Evolutionary conservation across 2,113 vertebrate species (phyloP), one percentile per base, ranked within the genome.

Genomic region (Ranitomeya imitator): DNA sequence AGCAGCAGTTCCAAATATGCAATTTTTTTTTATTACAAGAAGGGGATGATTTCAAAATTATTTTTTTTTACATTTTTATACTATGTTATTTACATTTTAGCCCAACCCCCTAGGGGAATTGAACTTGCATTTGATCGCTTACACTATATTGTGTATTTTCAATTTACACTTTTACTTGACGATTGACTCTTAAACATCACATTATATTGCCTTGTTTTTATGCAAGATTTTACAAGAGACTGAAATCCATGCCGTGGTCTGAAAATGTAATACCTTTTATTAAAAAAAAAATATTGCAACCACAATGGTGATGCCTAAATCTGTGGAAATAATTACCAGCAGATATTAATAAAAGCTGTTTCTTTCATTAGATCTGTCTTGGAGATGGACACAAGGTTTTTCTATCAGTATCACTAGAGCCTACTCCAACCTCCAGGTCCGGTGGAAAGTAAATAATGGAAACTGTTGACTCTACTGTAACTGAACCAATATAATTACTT

Each of bases 391-490:
- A 79, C 10, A 21, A 55, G 77, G 52, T 79, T 57, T 79, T 79
- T 1, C 52, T 79, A 79, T 79, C 76, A 78, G 76, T 78, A 16
- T 78, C 77, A 57, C 77, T 79, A 23, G 10, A 79, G 51, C 15
- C 77, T 79, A 21, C n/a, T 54, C 52, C 6, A 26, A 57, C 52
- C 14, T 79, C 77, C 51, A 55, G 19, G 21, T 79, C 21, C 51
- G 7, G 77, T n/a, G 45, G 45, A 78, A 78, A 78, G 77, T 79
- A 78, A 78, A 78, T 54, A 54, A 78, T 54, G 76, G 76, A 78
- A 78, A 78, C 45, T 78, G 52, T 55, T 79, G 51, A 74, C 71
- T 51, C 37, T 51, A 9, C 16, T 16, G 10, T 74, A 45, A 45
- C 16, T 10, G 71, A 37, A 51, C n/a, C 67, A 7, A 37, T 15